These are phyloP conservation scores for Agrilus biguttatus DNA, from an alignment of 2,888 invertebrate genomes.

Conservation along the genomic window DNA sequence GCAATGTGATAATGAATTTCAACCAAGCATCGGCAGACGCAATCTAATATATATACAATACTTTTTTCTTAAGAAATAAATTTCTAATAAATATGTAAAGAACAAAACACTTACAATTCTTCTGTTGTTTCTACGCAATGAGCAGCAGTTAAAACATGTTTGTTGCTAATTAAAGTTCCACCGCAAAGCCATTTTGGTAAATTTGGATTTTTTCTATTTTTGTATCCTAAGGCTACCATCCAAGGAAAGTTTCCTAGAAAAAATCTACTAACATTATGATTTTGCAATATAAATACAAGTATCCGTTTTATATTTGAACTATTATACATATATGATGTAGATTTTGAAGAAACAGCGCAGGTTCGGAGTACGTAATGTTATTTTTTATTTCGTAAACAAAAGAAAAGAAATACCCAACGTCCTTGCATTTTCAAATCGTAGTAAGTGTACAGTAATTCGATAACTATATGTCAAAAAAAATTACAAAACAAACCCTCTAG, in stretches of 20 bases:
- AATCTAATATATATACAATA: too few species aligned
- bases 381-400: too few species aligned
- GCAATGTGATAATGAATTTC: too few species aligned
- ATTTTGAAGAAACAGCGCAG: not conserved
- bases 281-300: not conserved
- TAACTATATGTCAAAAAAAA: too few species aligned
- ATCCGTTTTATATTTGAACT: not conserved
- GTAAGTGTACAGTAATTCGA: too few species aligned
- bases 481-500: too few species aligned
- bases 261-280: not conserved
- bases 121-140: constrained; percentile 52
- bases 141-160: constrained; percentile 64
- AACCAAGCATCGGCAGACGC: too few species aligned
- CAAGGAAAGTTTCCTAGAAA: constrained; percentile 62
- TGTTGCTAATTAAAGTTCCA: constrained; percentile 49
- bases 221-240: constrained; percentile 62
- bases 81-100: constrained; percentile 17
- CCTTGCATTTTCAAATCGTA: too few species aligned
- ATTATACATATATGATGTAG: not conserved
- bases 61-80: too few species aligned
- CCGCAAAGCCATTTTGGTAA: constrained; percentile 42
- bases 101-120: constrained; percentile 40
- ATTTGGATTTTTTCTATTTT: constrained; percentile 27
- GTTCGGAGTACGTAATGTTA: not conserved
- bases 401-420: too few species aligned